phyloP scores from a whole-genome alignment of 2,797 vertebrate genomes.

The Tadarida brasiliensis region DNA sequence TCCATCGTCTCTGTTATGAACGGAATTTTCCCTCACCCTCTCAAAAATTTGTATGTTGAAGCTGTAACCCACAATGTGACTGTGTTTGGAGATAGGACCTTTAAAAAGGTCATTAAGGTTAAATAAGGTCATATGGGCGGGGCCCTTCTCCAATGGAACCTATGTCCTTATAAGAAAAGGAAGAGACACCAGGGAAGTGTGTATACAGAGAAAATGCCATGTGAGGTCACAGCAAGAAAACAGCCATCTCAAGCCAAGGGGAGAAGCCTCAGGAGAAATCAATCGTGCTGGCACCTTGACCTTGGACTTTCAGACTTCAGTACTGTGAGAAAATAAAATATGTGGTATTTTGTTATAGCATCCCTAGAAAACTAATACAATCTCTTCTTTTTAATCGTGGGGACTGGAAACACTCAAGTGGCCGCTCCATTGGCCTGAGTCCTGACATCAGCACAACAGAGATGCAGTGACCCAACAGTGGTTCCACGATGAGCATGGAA shows the following conservation, averaged over 20 bases:
- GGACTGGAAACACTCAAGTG: not conserved
- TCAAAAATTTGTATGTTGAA: not conserved
- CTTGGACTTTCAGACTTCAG: not conserved
- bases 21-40: not conserved
- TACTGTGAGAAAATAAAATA: not conserved
- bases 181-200: not conserved
- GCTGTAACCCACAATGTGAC: not conserved
- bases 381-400: not conserved
- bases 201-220: not conserved
- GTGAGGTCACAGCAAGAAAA: not conserved
- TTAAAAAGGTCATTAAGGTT: slow-evolving; percentile 6
- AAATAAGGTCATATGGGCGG: not conserved
- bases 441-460: not conserved
- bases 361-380: not conserved
- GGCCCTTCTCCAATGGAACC: not conserved
- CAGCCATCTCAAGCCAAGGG: not conserved
- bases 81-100: not conserved
- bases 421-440: not conserved
- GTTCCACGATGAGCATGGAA: not conserved
- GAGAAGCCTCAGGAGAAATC: not conserved
- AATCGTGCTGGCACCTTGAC: not conserved
- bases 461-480: no score
- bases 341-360: not conserved
- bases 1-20: not conserved
- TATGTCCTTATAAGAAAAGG: not conserved